phyloP scores from a whole-genome alignment of 2,888 invertebrate genomes.

The Pediacus dermestoides region DNA sequence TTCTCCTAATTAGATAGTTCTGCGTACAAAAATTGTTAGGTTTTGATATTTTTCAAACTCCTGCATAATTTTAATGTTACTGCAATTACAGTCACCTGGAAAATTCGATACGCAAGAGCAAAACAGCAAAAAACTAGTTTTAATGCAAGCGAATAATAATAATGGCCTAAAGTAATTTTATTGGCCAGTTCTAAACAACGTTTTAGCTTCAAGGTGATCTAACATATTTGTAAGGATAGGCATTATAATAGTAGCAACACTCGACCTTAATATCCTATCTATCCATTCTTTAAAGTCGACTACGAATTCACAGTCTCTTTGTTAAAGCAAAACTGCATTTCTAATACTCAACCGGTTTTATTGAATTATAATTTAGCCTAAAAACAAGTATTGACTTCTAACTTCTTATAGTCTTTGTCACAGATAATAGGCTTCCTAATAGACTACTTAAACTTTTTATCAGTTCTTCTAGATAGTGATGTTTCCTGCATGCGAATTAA shows the following conservation, averaged over 20 bases:
- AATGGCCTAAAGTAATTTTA: constrained; percentile 42
- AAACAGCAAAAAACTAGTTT: constrained; percentile 33
- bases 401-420: neutral
- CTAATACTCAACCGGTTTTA: constrained; percentile 48
- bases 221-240: constrained; percentile 43
- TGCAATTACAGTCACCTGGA: constrained; percentile 1
- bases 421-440: no score
- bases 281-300: constrained; percentile 42
- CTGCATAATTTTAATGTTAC: no score
- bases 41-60: no score
- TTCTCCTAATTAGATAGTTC: no score
- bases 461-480: no score
- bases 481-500: no score
- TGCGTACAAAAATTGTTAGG: no score
- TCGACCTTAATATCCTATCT: constrained; percentile 42
- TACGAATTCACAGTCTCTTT: constrained; percentile 44
- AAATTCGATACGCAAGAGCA: constrained; percentile 12
- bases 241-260: constrained; percentile 27
- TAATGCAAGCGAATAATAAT: constrained; percentile 34
- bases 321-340: constrained; percentile 46
- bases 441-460: no score
- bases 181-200: constrained; percentile 37
- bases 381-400: constrained; percentile 42
- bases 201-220: constrained; percentile 40
- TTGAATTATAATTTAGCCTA: constrained; percentile 49